Evolutionary conservation across 2,113 vertebrate species (phyloP), one percentile per base, ranked within the genome.

Genomic region (Marmota monax): DNA sequence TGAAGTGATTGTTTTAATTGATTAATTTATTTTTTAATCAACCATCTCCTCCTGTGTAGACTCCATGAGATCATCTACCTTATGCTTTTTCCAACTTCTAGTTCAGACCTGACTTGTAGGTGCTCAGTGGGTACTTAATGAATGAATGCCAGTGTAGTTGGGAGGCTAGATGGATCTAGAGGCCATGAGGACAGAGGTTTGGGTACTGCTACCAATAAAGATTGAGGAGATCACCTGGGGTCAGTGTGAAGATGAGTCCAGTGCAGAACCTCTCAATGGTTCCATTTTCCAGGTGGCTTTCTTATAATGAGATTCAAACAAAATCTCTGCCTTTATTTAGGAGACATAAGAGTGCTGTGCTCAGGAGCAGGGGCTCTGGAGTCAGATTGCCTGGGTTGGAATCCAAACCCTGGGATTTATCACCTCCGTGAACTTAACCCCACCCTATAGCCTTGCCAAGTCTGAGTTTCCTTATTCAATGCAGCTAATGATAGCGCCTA

Each of bases 271-370:
- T 27, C 25, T 89, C 69, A 48, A 42, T 70, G 23, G 53, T 51
- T 79, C 80, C 32, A 42, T 11, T 78, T 16, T 83, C 11, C n/a
- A 82, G 8, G 32, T 34, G 32, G 39, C 20, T 95, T 85, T 94
- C 67, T 84, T 32, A 42, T 53, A 72, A 67, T 5, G 80, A 48
- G 34, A 56, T 93, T 80, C 45, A 74, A 85, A 88, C 20, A 67
- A 34, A 91, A 78, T 39, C 23, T 95, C 45, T 90, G 39, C 37
- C 22, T 93, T 83, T n/a, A 22, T 56, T 94, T 61, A 82, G 83
- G 63, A 82, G 76, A 29, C 9, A 32, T 20, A 42, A 76, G 22
- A 80, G 5, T 53, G 3, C 6, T 56, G 10, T 67, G 22, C 32
- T n/a, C 82, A 23, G 58, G 42, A 79, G 29, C 27, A 85, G 25